Evolutionary conservation across 2,113 vertebrate species (phyloP).

Genomic region (Danio rerio): DNA sequence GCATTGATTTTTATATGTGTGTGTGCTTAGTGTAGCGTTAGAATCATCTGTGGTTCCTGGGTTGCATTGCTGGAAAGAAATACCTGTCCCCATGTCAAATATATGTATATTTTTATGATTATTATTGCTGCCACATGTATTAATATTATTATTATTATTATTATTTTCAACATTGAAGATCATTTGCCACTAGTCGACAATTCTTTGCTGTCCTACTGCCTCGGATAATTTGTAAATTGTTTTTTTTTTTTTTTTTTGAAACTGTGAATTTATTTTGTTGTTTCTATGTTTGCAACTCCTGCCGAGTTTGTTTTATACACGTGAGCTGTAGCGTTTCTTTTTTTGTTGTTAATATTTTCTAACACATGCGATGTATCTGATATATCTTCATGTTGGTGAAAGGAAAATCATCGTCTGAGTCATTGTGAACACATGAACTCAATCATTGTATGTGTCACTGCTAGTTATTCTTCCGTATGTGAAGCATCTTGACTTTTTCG

Average conservation of each 20-base stretch:
- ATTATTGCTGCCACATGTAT: constrained; percentile 56
- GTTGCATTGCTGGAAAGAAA: constrained; percentile 59
- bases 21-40: constrained; percentile 59
- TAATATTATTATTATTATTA: constrained; percentile 27
- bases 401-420: constrained; percentile 57
- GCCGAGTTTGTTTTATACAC: constrained; percentile 65
- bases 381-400: constrained; percentile 61
- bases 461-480: constrained; percentile 52
- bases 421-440: constrained; percentile 53
- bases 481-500: constrained; percentile 58
- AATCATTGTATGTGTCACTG: constrained; percentile 56
- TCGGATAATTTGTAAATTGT: constrained; percentile 6
- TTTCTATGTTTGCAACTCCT: constrained; percentile 52
- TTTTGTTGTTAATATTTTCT: constrained; percentile 64
- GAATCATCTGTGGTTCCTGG: constrained; percentile 65
- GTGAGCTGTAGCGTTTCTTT: constrained; percentile 53
- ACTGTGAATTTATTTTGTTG: constrained; percentile 54
- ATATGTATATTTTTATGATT: constrained; percentile 41
- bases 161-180: constrained; percentile 47
- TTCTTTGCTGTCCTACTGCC: constrained; percentile 23
- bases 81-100: constrained; percentile 73
- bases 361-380: constrained; percentile 57
- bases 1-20: constrained; percentile 54
- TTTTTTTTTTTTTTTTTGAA: constrained; percentile 54
- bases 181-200: constrained; percentile 31